phyloP scores from a whole-genome alignment of 1,140 invertebrate species.

The Drosophila ohnishii region DNA sequence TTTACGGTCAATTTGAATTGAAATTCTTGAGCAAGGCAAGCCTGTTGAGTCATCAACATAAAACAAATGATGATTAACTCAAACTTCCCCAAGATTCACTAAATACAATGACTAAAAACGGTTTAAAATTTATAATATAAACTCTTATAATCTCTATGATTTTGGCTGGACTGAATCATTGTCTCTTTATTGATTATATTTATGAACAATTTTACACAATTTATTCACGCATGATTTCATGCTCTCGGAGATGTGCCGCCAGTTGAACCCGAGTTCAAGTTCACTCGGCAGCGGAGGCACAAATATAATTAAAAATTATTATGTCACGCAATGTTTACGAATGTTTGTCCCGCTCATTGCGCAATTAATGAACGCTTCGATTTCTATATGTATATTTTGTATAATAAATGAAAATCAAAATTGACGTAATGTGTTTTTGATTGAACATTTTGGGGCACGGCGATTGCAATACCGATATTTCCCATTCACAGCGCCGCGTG shows the following conservation, averaged over 20 bases:
- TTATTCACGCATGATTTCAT: slow-evolving; percentile 49
- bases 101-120: background rate
- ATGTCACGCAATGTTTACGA: slow-evolving; percentile 69
- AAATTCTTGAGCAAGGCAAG: slow-evolving; percentile 6
- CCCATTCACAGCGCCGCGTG: slow-evolving; percentile 47
- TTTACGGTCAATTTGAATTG: slow-evolving; percentile 27
- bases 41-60: slow-evolving; percentile 37
- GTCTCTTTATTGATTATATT: slow-evolving; percentile 51
- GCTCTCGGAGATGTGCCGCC: slow-evolving; percentile 21
- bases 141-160: background rate
- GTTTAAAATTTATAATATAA: background rate
- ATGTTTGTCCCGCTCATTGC: slow-evolving; percentile 50
- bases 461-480: slow-evolving; percentile 43
- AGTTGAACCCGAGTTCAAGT: slow-evolving; percentile 70
- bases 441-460: slow-evolving; percentile 69
- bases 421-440: slow-evolving; percentile 77
- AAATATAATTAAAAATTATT: slow-evolving; percentile 75
- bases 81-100: slow-evolving; percentile 1
- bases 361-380: slow-evolving; percentile 34
- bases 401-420: slow-evolving; percentile 58
- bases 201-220: slow-evolving; percentile 53
- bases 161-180: slow-evolving; percentile 3
- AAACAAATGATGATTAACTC: slow-evolving; percentile 11
- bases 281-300: slow-evolving; percentile 29
- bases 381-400: slow-evolving; percentile 18